phyloP scores from a whole-genome alignment of 2,113 vertebrate species.

The Gymnobelideus leadbeateri region DNA sequence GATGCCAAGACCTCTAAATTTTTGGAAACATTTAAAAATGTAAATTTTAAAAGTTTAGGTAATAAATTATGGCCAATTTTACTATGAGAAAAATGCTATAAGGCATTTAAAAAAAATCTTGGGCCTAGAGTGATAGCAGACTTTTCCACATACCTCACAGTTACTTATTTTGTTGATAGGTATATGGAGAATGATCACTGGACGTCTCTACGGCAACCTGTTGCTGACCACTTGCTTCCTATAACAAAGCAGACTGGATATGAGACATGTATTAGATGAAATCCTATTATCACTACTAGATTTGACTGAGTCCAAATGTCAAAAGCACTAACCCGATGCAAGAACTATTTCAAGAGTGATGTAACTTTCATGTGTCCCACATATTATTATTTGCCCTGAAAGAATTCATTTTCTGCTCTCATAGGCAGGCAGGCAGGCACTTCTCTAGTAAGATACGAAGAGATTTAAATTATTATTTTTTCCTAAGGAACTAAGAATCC shows the following conservation, averaged over 20 bases:
- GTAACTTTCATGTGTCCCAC: neutral
- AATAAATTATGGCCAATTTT: slow-evolving; percentile 22
- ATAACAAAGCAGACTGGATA: slow-evolving; percentile 75
- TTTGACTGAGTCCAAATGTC: neutral
- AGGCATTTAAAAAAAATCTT: neutral
- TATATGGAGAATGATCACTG: slow-evolving; percentile 95
- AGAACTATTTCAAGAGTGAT: neutral
- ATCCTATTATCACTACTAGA: slow-evolving; percentile 12
- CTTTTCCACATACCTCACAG: slow-evolving; percentile 87
- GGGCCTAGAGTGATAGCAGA: neutral
- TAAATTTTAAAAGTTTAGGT: neutral
- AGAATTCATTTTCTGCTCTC: neutral
- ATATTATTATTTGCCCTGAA: neutral
- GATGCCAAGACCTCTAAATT: slow-evolving; percentile 4
- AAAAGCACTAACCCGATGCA: neutral
- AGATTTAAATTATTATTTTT: neutral
- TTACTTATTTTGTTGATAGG: slow-evolving; percentile 98
- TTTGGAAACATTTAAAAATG: neutral
- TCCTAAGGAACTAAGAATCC: neutral
- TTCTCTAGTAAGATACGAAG: neutral
- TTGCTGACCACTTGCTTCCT: slow-evolving; percentile 95
- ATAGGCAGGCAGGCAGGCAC: neutral
- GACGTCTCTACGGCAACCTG: slow-evolving; percentile 94
- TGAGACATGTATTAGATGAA: slow-evolving; percentile 60
- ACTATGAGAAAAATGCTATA: slow-evolving; percentile 24